These are phyloP conservation scores for Macrotis lagotis DNA, from an alignment of 2,113 vertebrate genomes.

Conservation along the genomic window DNA sequence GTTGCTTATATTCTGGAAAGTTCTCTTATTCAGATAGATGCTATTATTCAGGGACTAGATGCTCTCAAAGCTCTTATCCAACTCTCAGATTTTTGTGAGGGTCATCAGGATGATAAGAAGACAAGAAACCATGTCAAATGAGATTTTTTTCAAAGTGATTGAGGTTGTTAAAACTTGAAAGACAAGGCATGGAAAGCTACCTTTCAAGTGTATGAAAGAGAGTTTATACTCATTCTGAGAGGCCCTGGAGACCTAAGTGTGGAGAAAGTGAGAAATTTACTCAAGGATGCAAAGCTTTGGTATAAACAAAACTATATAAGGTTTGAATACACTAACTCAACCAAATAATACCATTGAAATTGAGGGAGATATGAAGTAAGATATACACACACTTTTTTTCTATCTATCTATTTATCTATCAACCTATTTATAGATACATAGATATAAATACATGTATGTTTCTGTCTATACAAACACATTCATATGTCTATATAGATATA, in stretches of 20 bases:
- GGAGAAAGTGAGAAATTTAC: neutral
- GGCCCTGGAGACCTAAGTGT: neutral
- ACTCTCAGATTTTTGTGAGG: neutral
- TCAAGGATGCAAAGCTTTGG: neutral
- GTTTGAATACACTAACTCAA: neutral
- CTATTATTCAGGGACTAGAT: neutral
- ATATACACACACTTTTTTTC: too few relatives aligned
- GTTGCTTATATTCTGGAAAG: neutral
- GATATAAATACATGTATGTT: neutral
- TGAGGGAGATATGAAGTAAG: neutral
- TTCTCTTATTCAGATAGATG: neutral
- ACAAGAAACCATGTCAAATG: neutral
- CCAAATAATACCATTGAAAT: neutral
- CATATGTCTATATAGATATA: accelerated
- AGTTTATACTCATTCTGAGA: neutral
- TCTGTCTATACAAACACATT: neutral
- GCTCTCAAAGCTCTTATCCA: neutral
- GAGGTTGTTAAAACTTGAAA: neutral
- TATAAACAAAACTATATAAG: neutral
- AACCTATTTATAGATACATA: neutral
- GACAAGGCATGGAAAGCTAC: neutral
- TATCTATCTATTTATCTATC: neutral
- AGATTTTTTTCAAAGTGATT: neutral
- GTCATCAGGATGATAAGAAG: neutral
- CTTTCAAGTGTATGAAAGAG: neutral